Conservation (phyloP, 2,113 vertebrate species). For the Chloropsis hardwickii region DNA sequence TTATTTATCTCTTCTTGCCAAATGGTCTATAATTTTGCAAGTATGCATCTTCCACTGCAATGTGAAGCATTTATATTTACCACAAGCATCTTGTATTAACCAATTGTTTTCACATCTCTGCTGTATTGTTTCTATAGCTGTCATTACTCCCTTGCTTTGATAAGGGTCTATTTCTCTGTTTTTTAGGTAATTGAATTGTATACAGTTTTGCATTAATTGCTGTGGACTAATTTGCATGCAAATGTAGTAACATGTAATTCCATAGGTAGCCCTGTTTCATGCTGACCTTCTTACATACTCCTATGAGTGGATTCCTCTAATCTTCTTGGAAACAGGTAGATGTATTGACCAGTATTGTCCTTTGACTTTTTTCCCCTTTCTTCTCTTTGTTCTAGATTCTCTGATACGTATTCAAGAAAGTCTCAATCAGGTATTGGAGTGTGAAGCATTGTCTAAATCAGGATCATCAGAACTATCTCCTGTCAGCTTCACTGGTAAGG, state of each 20-base stretch:
- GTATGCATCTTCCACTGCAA: background rate
- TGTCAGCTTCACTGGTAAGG: slow-evolving; percentile 75
- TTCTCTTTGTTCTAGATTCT: slow-evolving; percentile 79
- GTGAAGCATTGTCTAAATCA: slow-evolving; percentile 68
- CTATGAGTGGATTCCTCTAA: background rate
- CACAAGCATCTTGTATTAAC: background rate
- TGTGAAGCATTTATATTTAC: background rate
- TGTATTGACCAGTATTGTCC: background rate
- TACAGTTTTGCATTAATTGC: background rate
- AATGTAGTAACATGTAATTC: background rate
- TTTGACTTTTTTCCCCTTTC: background rate
- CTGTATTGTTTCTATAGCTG: background rate
- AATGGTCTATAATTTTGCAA: background rate
- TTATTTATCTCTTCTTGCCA: background rate
- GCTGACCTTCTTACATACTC: background rate
- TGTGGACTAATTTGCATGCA: background rate
- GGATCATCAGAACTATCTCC: slow-evolving; percentile 72
- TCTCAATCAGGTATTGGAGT: slow-evolving; percentile 74
- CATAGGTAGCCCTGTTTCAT: background rate
- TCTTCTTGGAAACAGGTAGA: background rate
- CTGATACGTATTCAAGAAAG: slow-evolving; percentile 84
- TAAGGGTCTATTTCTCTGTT: background rate
- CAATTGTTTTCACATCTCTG: background rate
- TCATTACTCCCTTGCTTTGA: background rate
- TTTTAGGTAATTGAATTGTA: background rate